A percentile compares a stretch with the other conserved stretches of the same genome.
Conservation (phyloP, 2,888 invertebrate species). For the Sphaerophoria rueppellii region DNA sequence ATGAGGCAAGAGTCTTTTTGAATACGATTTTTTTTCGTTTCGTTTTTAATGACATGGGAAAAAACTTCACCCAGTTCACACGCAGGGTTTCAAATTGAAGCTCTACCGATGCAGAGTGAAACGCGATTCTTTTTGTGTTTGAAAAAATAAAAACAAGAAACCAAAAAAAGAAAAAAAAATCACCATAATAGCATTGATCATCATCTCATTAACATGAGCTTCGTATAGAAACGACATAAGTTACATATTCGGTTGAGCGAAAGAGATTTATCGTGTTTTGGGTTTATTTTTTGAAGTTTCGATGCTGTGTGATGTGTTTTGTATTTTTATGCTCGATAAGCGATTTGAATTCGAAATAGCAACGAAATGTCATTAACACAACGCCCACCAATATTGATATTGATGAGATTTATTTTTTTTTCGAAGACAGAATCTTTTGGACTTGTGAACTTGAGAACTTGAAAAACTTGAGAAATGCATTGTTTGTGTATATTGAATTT, state of each 20-base stretch:
- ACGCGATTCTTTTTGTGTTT: neutral
- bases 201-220: slow-evolving; percentile 53
- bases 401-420: slow-evolving; percentile 18
- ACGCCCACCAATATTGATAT: slow-evolving; percentile 51
- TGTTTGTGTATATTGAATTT: too few relatives aligned
- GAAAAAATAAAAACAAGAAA: neutral
- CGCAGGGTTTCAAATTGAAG: slow-evolving; percentile 15
- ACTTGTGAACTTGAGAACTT: too few relatives aligned
- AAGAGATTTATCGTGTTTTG: slow-evolving; percentile 26
- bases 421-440: neutral
- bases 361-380: slow-evolving; percentile 33
- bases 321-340: slow-evolving; percentile 43
- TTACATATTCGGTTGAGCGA: neutral
- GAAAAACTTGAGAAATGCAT: too few relatives aligned
- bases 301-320: neutral
- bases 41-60: slow-evolving; percentile 61
- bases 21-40: too few relatives aligned
- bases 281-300: slow-evolving; percentile 1
- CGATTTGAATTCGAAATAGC: slow-evolving; percentile 32
- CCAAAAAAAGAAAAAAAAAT: slow-evolving; percentile 3
- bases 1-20: slow-evolving; percentile 8
- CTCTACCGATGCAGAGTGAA: slow-evolving; percentile 17
- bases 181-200: slow-evolving; percentile 33
- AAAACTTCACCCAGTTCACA: slow-evolving; percentile 62
- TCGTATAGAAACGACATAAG: neutral